phyloP scores from a whole-genome alignment of 2,797 vertebrate species.

The Margarornis squamiger region DNA sequence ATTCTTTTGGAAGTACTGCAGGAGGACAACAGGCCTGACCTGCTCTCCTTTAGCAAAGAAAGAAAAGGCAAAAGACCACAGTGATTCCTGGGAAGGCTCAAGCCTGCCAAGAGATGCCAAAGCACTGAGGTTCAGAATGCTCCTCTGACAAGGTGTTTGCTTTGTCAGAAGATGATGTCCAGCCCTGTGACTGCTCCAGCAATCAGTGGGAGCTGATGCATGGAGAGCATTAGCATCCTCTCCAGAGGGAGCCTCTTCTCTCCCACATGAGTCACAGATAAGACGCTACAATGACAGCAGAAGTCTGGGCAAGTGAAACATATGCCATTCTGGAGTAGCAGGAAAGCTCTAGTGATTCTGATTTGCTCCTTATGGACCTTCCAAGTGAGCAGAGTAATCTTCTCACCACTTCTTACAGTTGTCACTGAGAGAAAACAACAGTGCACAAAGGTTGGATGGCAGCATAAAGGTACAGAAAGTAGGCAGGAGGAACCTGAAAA shows the following conservation, averaged over 20 bases:
- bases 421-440: not conserved
- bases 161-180: conserved; percentile 34
- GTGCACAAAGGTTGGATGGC: not conserved
- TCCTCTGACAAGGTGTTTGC: not conserved
- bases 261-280: not conserved
- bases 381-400: not conserved
- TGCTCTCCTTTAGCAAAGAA: not conserved
- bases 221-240: not conserved
- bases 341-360: conserved; percentile 1
- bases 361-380: not conserved
- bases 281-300: conserved; percentile 48
- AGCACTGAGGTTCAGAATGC: not conserved
- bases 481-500: not conserved
- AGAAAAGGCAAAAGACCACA: not conserved
- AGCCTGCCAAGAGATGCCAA: not conserved
- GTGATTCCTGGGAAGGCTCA: not conserved
- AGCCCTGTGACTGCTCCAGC: conserved; percentile 24
- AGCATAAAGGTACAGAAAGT: not conserved
- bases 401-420: not conserved
- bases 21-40: not conserved
- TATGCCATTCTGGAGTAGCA: not conserved
- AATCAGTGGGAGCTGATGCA: conserved; percentile 26
- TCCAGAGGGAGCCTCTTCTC: not conserved
- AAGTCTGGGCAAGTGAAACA: not conserved
- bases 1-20: not conserved